Conservation (phyloP, 2,113 vertebrate species). For the Clinocottus analis region DNA sequence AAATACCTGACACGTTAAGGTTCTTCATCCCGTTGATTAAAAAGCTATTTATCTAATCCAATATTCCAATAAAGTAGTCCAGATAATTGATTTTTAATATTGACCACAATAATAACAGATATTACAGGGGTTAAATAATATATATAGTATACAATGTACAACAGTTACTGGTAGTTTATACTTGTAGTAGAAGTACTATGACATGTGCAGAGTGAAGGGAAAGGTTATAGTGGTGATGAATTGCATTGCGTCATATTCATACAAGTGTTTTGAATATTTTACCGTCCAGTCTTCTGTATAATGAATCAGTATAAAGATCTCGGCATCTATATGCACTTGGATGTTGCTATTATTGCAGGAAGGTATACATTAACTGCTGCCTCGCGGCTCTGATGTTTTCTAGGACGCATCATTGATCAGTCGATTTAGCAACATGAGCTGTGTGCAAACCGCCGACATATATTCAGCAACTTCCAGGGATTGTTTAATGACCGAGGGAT, state of each 20-base stretch:
- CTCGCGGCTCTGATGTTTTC: not conserved
- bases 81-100: not conserved
- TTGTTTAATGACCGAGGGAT: slow-evolving; percentile 43
- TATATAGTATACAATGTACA: not conserved
- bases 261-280: not conserved
- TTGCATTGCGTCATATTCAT: not conserved
- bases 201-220: not conserved
- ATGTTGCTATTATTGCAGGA: slow-evolving; percentile 3
- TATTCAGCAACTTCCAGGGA: slow-evolving; percentile 44
- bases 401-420: slow-evolving; percentile 47
- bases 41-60: not conserved
- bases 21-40: not conserved
- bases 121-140: not conserved
- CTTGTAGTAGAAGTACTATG: not conserved
- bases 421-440: slow-evolving; percentile 55
- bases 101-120: not conserved
- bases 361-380: slow-evolving; percentile 29
- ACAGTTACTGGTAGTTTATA: not conserved
- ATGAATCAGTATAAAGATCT: not conserved
- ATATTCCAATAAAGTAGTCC: not conserved
- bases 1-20: not conserved
- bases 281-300: not conserved
- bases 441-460: slow-evolving; percentile 32
- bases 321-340: not conserved
- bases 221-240: not conserved